Evolutionary conservation across 2,797 vertebrate genomes (phyloP), one percentile per base, ranked within the genome.

Genomic region (Chelidonichthys spinosus): DNA sequence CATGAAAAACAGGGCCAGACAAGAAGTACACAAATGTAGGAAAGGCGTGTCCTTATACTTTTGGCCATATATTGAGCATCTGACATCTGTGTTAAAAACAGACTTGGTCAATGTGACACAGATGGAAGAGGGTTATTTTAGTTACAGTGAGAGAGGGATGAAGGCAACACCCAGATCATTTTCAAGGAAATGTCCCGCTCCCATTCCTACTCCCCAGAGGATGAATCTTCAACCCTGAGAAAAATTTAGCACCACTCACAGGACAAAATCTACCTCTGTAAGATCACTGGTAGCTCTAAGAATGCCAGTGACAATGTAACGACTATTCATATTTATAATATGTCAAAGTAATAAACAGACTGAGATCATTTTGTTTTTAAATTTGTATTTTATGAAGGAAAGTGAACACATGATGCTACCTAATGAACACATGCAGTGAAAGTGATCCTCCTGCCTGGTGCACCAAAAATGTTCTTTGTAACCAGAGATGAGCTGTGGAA

Each of bases 391-490:
- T 13, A 53, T 33, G 32, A 42, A 44, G 44, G 40, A 59, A 44
- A 52, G 17, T 8, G 64, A 68, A 13, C 32, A 9, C 52, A 39
- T 53, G 62, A 71, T 62, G 56, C 25, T 36, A n/a, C 60, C 32
- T 35, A 7, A n/a, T 53, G 56, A 76, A 0, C 42, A 11, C 10
- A n/a, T 74, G 64, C 44, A 1, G 33, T 44, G 73, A 73, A 75
- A 70, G n/a, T 2, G 58, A 82, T 81, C 67, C 61, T 62, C 53
- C 5, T 2, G 11, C 36, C 37, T 14, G 18, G 74, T 63, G 72
- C 25, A 69, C 62, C 32, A 62, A 47, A 72, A 53, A 69, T 63
- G 74, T 59, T 54, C 46, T 8, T 2, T 5, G 78, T 72, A 79
- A 85, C 56, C 67, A 8, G 67, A 81, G 69, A 65, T 2, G 10